phyloP scores from a whole-genome alignment of 2,113 vertebrate species.

The Epinephelus moara region DNA sequence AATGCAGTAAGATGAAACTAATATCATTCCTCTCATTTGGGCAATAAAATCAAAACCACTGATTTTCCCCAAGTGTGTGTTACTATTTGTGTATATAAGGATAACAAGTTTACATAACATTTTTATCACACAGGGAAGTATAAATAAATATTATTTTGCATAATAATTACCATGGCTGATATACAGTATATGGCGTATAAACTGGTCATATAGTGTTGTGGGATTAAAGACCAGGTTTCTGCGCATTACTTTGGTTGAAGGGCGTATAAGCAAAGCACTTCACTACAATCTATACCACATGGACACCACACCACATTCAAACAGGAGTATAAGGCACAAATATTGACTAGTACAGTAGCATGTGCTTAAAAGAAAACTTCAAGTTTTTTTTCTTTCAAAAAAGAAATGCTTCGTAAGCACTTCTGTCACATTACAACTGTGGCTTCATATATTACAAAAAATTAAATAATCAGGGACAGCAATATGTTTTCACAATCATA shows the following conservation, averaged over 20 bases:
- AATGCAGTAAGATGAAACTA: background rate
- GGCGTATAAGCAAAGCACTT: constrained; percentile 67
- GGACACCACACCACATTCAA: constrained; percentile 67
- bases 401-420: constrained; percentile 50
- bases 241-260: constrained; percentile 75
- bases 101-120: constrained; percentile 38
- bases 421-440: constrained; percentile 44
- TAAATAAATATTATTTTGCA: constrained; percentile 68
- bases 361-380: constrained; percentile 69
- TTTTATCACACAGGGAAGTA: constrained; percentile 27
- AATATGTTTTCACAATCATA: constrained; percentile 52
- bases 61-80: constrained; percentile 17
- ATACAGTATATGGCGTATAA: constrained; percentile 56
- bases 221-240: constrained; percentile 44
- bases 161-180: constrained; percentile 68
- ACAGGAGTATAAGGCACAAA: constrained; percentile 85
- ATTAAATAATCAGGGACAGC: constrained; percentile 60
- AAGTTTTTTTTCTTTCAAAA: constrained; percentile 12
- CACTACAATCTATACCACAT: constrained; percentile 65
- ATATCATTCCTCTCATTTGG: background rate
- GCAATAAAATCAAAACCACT: background rate
- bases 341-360: constrained; percentile 56
- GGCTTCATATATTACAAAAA: constrained; percentile 58
- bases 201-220: constrained; percentile 48
- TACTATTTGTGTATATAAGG: background rate